Conservation (phyloP, 2,797 vertebrate species). For the Sebastes oblongus region DNA sequence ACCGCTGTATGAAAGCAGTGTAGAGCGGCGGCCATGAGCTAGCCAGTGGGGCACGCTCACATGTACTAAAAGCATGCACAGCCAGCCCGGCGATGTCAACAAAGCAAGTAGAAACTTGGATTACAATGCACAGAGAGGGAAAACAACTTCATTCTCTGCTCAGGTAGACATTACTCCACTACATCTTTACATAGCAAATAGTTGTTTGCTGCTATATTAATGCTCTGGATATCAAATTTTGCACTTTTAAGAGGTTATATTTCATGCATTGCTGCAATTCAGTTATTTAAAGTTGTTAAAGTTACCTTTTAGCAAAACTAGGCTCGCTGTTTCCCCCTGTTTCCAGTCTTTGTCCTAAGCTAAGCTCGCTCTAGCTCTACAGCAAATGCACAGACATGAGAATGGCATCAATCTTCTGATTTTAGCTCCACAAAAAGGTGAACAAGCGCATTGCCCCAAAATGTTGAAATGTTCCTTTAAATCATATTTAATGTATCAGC, state of each 20-base stretch:
- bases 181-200: too few relatives aligned
- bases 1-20: too few relatives aligned
- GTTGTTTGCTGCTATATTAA: not conserved
- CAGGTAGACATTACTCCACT: too few relatives aligned
- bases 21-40: too few relatives aligned
- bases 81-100: too few relatives aligned
- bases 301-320: not conserved
- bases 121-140: too few relatives aligned
- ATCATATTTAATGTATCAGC: not conserved
- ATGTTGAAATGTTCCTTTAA: not conserved
- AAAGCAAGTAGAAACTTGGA: too few relatives aligned
- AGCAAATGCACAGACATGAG: not conserved
- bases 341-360: not conserved
- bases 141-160: too few relatives aligned
- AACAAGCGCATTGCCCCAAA: not conserved
- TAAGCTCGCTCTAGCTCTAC: not conserved
- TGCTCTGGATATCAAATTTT: too few relatives aligned
- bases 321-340: not conserved
- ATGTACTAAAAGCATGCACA: rapidly evolving
- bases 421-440: not conserved
- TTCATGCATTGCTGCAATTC: too few relatives aligned
- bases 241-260: too few relatives aligned
- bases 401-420: not conserved
- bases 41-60: too few relatives aligned
- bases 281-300: not conserved